Base-by-base conservation (phyloP, 2,113 vertebrate species). In the Nerophis lumbriciformis region DNA sequence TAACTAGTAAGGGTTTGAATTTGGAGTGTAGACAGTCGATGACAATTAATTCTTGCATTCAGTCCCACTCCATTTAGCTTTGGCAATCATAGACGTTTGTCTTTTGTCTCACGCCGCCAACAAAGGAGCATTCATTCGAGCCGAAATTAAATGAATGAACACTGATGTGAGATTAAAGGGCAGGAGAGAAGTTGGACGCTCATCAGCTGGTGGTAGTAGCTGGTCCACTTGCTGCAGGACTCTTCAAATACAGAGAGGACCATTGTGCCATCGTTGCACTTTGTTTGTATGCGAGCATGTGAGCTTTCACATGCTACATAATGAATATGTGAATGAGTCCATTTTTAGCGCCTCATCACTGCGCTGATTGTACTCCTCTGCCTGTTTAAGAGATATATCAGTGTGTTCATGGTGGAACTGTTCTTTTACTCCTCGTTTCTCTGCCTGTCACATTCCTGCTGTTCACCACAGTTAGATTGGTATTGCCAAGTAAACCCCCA, bases 371-470 rank as follows among this genome's bases (percentile, higher is more conserved):
- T 36, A 13, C 59, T 73, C 69, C 49, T 76, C 62, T 6, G 14
- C 45, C 14, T 11, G n/a, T 63, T 11, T 45, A 45, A 12, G 10
- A 5, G 42, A 12, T 11, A 45, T 68, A 57, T 61, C 73, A 69
- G 35, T 12, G 50, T 8, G 47, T 36, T 50, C 16, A 47, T 19
- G 52, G 19, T 11, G 65, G 54, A 61, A 76, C 71, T 76, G 77
- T 64, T 19, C 61, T 13, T 13, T 16, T 68, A 52, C 13, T 35
- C 42, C 53, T 71, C 35, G 53, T 72, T 72, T 75, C 69, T 76
- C 54, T 74, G 58, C 59, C 68, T 57, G 73, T 73, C 76, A 66
- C 81, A 79, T 83, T 83, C 79, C 76, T 73, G 68, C 70, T 73
- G 73, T 39, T 69, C 74, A 79, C 9, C 56, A 2, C 49, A 12